Base-by-base conservation (phyloP, 2,113 vertebrate genomes). In the Colaptes auratus region DNA sequence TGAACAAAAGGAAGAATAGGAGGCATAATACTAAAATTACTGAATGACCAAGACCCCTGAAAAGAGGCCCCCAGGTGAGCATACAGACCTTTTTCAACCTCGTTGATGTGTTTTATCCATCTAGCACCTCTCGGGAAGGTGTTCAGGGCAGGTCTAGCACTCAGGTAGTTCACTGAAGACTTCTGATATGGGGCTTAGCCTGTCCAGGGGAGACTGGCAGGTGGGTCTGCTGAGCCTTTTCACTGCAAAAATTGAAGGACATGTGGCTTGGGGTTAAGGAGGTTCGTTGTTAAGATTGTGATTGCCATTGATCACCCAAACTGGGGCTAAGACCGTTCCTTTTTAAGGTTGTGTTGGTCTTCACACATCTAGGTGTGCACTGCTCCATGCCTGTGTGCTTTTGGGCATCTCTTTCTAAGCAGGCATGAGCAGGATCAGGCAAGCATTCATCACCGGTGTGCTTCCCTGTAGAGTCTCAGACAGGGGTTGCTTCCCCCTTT, bases 371-470 rank as follows among this genome's bases (percentile, higher is more conserved):
- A 75, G 59, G 44, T 35, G 44, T 72, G 28, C 59, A 11, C n/a
- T 2, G 1, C 25, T 39, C 28, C 13, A 7, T 48, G 25, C 4
- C 12, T 36, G 4, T 14, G 20, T 36, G 11, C 5, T 48, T 67
- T 28, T 1, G 42, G 27, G 44, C 28, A 39, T 66, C 84, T 79
- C 12, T 63, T 15, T 82, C n/a, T 21, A 33, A 4, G 1, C 63
- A 79, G 59, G 66, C 35, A 31, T 15, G 14, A 86, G 76, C n/a
- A 88, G 82, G 65, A 58, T 14, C 7, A 48, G 24, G 31, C 60
- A 31, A 42, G 28, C 0, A 0, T 83, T 66, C 31, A 3, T 31
- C 20, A 56, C 35, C 1, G 0, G 8, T 36, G 64, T 30, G 44
- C 39, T 87, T 73, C 60, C 60, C 61, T 1, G 0, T 35, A 19